A percentile compares a stretch with the other conserved stretches of the same genome.
phyloP scores from a whole-genome alignment of 2,113 vertebrate genomes.

The Oncorhynchus keta region DNA sequence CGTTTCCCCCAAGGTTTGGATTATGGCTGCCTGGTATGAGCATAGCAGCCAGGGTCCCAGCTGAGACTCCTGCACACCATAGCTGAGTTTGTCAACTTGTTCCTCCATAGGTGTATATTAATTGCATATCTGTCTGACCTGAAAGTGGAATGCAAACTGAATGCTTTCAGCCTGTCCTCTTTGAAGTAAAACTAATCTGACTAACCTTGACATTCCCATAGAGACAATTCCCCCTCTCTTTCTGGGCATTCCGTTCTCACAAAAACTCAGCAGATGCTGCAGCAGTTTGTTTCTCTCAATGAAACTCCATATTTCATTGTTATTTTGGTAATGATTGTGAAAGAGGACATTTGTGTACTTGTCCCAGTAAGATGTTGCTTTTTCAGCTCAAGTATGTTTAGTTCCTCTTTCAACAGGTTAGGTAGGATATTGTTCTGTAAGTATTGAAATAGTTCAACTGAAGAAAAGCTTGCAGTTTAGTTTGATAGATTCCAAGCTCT shows the following conservation, averaged over 20 bases:
- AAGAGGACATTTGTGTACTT: conserved; percentile 39
- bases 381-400: conserved; percentile 20
- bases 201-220: conserved; percentile 68
- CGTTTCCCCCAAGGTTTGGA: conserved; percentile 61
- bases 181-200: conserved; percentile 67
- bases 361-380: conserved; percentile 27
- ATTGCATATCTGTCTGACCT: conserved; percentile 41
- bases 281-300: conserved; percentile 60
- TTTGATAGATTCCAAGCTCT: conserved; percentile 26
- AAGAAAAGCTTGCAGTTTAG: not conserved
- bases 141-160: conserved; percentile 56
- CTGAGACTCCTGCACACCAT: conserved; percentile 22
- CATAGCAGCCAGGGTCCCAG: conserved; percentile 18
- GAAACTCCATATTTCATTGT: conserved; percentile 68
- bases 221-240: conserved; percentile 62
- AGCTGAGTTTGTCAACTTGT: not conserved
- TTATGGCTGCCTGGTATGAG: conserved; percentile 46
- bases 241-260: conserved; percentile 61
- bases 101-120: conserved; percentile 18
- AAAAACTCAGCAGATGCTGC: conserved; percentile 33
- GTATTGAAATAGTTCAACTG: not conserved
- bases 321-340: conserved; percentile 40
- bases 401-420: not conserved
- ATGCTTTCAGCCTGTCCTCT: conserved; percentile 41
- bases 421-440: not conserved